Base-by-base conservation (phyloP, 2,113 vertebrate genomes). In the Ceuthmochares aereus region DNA sequence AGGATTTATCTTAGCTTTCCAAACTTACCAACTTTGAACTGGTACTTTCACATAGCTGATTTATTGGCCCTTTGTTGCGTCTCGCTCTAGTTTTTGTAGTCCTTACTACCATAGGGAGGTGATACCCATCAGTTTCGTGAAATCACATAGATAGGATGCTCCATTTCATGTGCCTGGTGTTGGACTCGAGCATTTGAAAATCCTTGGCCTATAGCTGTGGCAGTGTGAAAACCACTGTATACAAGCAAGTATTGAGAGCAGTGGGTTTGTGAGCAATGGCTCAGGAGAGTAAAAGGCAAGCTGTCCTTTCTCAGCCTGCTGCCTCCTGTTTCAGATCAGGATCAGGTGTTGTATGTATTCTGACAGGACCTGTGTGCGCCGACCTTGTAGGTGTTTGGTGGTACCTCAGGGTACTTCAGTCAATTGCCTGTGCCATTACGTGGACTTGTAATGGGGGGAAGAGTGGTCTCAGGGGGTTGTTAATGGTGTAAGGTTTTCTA, bases 191-290 rank as follows among this genome's bases (percentile, higher is more conserved):
- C 12, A 4, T 29, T 45, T 52, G 69, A 29, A 40, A 22, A n/a
- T 9, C 55, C 34, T 52, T 29, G 32, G 4, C 32, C 22, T 20
- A 36, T 17, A 17, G 62, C 63, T 64, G 8, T 12, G 11, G 18
- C 26, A 25, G 55, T 8, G 27, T 43, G 4, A 49, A 32, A 56
- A 9, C 49, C 0, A 2, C 63, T 47, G 22, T 6, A 14, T 25
- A 1, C 5, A 8, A 34, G 34, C 0, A 2, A 13, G 20, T 14
- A 18, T 4, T 10, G 29, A 47, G 40, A 1, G 15, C 25, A 9
- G n/a, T 16, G 47, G 0, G 13, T 9, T 17, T 37, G 29, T 47
- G 47, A 52, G 43, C 16, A 8, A 30, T 10, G 37, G 43, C 22
- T 60, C 26, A 9, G 62, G 40, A 34, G 32, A 16, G 68, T n/a